These are phyloP conservation scores for Pseudolaguvia tuberculata DNA, from an alignment of 2,113 vertebrate species.

Conservation along the genomic window DNA sequence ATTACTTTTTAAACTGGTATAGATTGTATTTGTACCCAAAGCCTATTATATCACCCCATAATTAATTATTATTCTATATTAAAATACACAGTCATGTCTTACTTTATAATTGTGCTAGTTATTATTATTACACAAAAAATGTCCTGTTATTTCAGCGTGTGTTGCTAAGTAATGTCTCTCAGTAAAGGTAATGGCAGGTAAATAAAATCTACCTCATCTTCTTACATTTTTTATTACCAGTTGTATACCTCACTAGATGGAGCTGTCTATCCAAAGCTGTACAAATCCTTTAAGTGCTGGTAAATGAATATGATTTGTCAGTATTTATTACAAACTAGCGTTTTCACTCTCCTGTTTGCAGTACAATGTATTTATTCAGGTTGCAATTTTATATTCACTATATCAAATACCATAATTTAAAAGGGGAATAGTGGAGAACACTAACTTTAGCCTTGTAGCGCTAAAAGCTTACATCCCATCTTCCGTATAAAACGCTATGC, in stretches of 20 bases:
- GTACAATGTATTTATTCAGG: neutral
- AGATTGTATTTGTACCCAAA: neutral
- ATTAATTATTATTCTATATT: neutral
- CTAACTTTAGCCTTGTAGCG: too few relatives aligned
- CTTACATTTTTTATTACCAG: neutral
- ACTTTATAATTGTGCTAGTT: too few relatives aligned
- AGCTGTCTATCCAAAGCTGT: conserved; percentile 4
- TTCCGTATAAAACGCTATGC: too few relatives aligned
- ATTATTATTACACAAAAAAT: neutral
- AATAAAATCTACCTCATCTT: neutral
- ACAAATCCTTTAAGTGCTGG: neutral
- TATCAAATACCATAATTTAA: neutral
- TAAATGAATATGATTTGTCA: neutral
- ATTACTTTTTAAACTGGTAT: neutral
- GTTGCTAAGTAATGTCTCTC: neutral
- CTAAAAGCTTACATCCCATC: too few relatives aligned
- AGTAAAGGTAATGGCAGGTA: neutral
- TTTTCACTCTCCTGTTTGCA: neutral
- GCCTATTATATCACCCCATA: neutral
- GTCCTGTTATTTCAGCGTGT: neutral
- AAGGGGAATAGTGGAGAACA: too few relatives aligned
- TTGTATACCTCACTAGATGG: conserved; percentile 26
- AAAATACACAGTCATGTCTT: neutral
- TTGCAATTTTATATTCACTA: neutral
- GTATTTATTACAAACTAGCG: neutral